Evolutionary conservation across 1,140 invertebrate species (phyloP).

Genomic region (Lepidurus apus): DNA sequence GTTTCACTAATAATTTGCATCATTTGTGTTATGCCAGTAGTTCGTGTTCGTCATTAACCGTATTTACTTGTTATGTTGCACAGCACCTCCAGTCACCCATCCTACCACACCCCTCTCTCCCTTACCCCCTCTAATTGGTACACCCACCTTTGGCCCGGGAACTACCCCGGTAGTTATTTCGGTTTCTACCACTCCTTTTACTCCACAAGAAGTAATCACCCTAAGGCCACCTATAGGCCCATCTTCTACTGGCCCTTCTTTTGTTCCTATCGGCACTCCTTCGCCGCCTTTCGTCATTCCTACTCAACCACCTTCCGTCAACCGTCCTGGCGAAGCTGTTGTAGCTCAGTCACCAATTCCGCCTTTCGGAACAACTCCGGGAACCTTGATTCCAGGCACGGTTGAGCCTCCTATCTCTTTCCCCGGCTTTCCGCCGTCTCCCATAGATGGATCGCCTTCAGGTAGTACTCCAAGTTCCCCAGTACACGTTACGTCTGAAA

Average conservation of each 20-base stretch:
- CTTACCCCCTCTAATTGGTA: slow-evolving; percentile 23
- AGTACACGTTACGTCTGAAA: not conserved
- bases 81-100: not conserved
- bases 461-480: slow-evolving; percentile 4
- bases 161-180: not conserved
- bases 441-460: not conserved
- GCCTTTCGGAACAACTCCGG: slow-evolving; percentile 17
- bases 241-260: slow-evolving; percentile 17
- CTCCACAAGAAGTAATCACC: not conserved
- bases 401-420: not conserved
- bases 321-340: not conserved
- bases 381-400: not conserved
- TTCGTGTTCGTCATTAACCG: slow-evolving; percentile 13
- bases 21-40: not conserved
- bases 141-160: slow-evolving; percentile 23
- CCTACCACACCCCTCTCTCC: not conserved
- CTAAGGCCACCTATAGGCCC: slow-evolving; percentile 7
- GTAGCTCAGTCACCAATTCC: not conserved
- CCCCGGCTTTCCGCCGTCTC: not conserved
- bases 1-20: slow-evolving; percentile 8
- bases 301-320: not conserved
- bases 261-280: not conserved
- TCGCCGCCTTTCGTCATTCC: not conserved
- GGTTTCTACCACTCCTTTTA: not conserved
- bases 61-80: slow-evolving; percentile 15